Evolutionary conservation across 2,113 vertebrate genomes (phyloP), one percentile per base, ranked within the genome.

Genomic region (Grallaria varia): DNA sequence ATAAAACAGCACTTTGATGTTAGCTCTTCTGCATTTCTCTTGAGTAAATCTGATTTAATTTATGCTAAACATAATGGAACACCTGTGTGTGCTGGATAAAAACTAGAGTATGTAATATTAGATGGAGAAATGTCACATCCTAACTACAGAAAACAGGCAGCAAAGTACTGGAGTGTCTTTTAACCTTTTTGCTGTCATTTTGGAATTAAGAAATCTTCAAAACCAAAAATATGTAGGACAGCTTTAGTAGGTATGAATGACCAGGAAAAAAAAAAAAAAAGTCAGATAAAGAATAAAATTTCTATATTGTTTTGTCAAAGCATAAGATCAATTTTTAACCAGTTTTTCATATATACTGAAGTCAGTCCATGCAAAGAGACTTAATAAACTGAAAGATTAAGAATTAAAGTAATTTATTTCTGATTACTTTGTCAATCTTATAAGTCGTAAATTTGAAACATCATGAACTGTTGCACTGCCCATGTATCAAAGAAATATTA

Each of bases 21-120:
- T 85, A 92, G 11, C 55, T 90, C 35, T 87, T 96, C 80, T 92
- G 52, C 78, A 95, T 94, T 75, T 90, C 81, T 94, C 87, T 66
- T 76, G 62, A 78, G 50, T 81, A 84, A 94, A 93, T 40, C 62
- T 79, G 87, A 84, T 89, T 87, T 93, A 93, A 92, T 95, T 97
- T 96, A 96, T 92, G 85, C 86, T 76, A 91, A 94, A 87, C 79
- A 64, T 73, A 85, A 83, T 47, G 50, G 56, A 81, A 95, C 93
- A 94, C 93, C 87, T 97, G 90, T 82, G 53, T 78, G 64, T 88
- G 27, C 50, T 80, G 67, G 90, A 89, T 83, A 27, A 87, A 86
- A 96, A 45, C 44, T 33, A 18, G 37, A 72, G 30, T 73, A 25
- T 37, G 25, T 75, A 73, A 89, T 81, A 84, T 76, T 89, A 81